phyloP scores from a whole-genome alignment of 2,113 vertebrate species.

The Neomonachus schauinslandi region DNA sequence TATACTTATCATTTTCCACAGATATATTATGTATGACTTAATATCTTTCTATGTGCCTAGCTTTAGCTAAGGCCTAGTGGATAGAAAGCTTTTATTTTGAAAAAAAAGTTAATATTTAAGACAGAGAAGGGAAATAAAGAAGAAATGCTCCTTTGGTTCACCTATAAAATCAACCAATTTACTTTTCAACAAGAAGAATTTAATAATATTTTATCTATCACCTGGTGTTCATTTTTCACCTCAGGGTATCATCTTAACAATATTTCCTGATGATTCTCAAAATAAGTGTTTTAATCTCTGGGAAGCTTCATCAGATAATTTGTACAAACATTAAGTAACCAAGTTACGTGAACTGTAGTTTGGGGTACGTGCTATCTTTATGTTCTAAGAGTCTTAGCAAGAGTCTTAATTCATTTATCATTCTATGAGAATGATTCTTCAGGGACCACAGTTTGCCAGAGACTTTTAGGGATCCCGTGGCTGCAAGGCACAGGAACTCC shows the following conservation, averaged over 20 bases:
- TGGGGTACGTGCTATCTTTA: not conserved
- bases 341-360: not conserved
- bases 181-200: not conserved
- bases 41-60: not conserved
- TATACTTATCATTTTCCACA: not conserved
- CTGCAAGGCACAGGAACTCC: not conserved
- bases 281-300: slow-evolving; percentile 1
- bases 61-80: not conserved
- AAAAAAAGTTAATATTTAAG: slow-evolving; percentile 15
- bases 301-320: not conserved
- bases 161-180: not conserved
- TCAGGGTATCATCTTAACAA: not conserved
- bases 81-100: not conserved
- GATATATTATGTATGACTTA: not conserved
- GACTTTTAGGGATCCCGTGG: not conserved
- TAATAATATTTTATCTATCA: not conserved
- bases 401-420: not conserved
- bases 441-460: not conserved
- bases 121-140: not conserved
- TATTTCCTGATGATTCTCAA: not conserved
- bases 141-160: not conserved
- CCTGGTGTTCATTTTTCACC: not conserved
- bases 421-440: not conserved
- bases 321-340: not conserved
- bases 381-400: not conserved